Evolutionary conservation across 2,113 vertebrate species (phyloP), one percentile per base, ranked within the genome.

Genomic region (Mugil cephalus): DNA sequence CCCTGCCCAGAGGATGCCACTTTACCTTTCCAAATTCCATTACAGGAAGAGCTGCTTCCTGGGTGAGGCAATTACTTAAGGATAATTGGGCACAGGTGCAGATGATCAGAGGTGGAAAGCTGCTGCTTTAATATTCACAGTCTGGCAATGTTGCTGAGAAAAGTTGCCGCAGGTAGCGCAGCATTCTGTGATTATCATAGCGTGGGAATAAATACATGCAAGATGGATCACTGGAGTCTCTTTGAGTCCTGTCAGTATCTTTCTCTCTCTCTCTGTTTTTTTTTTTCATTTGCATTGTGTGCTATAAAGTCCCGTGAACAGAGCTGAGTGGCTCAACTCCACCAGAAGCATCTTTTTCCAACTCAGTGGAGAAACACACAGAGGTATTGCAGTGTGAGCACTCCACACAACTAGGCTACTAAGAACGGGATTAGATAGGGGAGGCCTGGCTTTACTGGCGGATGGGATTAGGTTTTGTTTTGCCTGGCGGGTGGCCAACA

Each of bases 391-490:
- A 83, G 87, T 38, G 85, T 90, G 90, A 82, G 88, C 89, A 87
- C 79, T 90, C 87, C 84, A 85, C 83, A 92, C 82, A 87, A 79
- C 86, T 67, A 59, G 77, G 72, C 86, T 84, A 74, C 87, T 83
- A 79, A 89, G 87, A 80, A 60, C 64, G 59, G 85, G 90, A 91
- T 93, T 91, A 85, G 78, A 85, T 51, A 30, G 68, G 72, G 82
- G 79, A 80, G 74, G 77, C 52, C 82, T 69, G 75, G 81, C 61
- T 91, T 89, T 80, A 85, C 70, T 47, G 59, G 66, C 82, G 83
- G 90, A 91, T 77, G 83, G 87, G 89, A 93, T 92, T 92, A 90
- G 76, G 69, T 70, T 93, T 92, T 91, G 89, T 89, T 94, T 88
- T 85, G 83, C 66, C 81, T 93, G 90, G 83, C 87, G 74, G 55